phyloP scores from a whole-genome alignment of 2,113 vertebrate genomes.

The Melanotaenia duboulayi region DNA sequence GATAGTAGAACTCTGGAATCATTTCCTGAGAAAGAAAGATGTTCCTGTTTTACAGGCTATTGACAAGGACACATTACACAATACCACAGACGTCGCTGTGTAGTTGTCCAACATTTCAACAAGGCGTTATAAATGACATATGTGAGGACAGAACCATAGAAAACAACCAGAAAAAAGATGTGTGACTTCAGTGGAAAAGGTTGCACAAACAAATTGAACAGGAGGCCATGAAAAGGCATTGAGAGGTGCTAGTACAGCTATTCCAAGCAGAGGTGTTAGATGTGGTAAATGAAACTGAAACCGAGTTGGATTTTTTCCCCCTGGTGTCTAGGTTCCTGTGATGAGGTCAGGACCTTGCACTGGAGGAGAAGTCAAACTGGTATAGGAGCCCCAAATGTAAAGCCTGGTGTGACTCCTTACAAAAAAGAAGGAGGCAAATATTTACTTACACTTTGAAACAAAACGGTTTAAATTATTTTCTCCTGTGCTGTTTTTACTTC shows the following conservation, averaged over 20 bases:
- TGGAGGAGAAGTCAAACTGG: conserved; percentile 49
- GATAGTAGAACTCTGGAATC: conserved; percentile 98
- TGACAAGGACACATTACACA: conserved; percentile 11
- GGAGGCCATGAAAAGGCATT: conserved; percentile 46
- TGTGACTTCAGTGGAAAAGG: conserved; percentile 67
- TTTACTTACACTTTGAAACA: conserved; percentile 25
- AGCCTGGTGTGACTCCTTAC: conserved; percentile 55
- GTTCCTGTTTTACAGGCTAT: conserved; percentile 8
- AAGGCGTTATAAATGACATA: conserved; percentile 23
- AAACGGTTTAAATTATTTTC: conserved; percentile 20
- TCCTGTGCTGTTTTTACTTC: not conserved
- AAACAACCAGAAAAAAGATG: not conserved
- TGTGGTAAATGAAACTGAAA: conserved; percentile 75
- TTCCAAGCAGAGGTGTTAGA: conserved; percentile 69
- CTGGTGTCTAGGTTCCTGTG: conserved; percentile 63
- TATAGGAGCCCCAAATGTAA: conserved; percentile 46
- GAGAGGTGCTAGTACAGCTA: conserved; percentile 70
- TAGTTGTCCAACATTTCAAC: conserved; percentile 19
- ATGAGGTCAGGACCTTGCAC: conserved; percentile 70
- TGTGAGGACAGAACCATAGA: conserved; percentile 17
- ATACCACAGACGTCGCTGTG: conserved; percentile 2
- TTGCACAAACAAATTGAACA: conserved; percentile 75
- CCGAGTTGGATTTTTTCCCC: conserved; percentile 57
- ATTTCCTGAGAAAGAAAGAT: conserved; percentile 85
- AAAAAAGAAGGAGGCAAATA: conserved; percentile 50